A percentile compares a stretch with the other conserved stretches of the same genome.
Conservation (phyloP, 2,797 vertebrate species). For the Smutsia gigantea region DNA sequence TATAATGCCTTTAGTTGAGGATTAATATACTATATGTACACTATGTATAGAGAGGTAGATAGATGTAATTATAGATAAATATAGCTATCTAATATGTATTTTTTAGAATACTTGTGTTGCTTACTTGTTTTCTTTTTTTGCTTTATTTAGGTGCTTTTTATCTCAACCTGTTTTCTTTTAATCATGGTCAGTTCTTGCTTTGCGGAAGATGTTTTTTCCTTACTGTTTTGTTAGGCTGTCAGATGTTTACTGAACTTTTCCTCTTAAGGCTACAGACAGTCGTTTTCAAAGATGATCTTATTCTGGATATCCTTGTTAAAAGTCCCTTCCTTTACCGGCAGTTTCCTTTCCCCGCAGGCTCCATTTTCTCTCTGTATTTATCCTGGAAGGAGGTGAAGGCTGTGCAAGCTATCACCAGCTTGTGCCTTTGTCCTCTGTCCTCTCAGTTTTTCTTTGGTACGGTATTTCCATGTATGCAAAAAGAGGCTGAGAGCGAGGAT, state of each 20-base stretch:
- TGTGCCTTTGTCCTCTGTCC: not conserved
- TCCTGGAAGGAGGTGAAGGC: not conserved
- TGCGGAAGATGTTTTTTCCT: not conserved
- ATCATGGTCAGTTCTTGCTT: not conserved
- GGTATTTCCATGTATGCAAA: not conserved
- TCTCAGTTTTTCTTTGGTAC: not conserved
- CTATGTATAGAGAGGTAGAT: not conserved
- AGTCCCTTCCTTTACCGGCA: not conserved
- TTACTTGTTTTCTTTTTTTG: not conserved
- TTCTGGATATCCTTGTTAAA: not conserved
- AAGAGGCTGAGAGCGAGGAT: not conserved
- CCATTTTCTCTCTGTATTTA: not conserved
- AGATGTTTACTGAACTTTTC: not conserved
- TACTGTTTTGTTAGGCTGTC: not conserved
- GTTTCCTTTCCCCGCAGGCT: not conserved
- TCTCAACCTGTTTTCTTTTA: not conserved
- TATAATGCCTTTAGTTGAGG: not conserved
- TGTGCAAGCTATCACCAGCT: not conserved
- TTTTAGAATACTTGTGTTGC: not conserved
- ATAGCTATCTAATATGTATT: not conserved
- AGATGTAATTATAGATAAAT: not conserved
- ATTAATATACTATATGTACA: not conserved
- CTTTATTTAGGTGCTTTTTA: not conserved
- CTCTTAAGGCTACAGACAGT: not conserved
- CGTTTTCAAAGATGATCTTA: not conserved